Conservation (phyloP, 2,797 vertebrate genomes). For the Myoxocephalus aenaeus region DNA sequence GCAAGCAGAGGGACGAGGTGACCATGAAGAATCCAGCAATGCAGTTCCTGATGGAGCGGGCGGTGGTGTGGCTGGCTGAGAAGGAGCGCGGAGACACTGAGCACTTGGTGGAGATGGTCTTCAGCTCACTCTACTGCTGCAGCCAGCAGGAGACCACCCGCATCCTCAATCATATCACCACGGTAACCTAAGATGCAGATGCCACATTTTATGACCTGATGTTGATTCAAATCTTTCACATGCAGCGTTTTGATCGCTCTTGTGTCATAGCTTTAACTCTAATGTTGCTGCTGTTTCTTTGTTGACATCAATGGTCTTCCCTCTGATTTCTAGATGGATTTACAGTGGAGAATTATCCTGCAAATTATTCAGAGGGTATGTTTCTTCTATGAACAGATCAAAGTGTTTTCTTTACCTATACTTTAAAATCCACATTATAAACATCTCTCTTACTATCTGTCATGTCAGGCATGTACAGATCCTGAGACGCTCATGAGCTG, state of each 20-base stretch:
- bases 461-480: slow-evolving; percentile 88
- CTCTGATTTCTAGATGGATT: slow-evolving; percentile 85
- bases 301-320: not conserved
- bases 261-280: not conserved
- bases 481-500: slow-evolving; percentile 83
- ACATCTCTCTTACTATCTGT: slow-evolving; percentile 12
- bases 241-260: not conserved
- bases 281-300: not conserved
- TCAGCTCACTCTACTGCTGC: slow-evolving; percentile 92
- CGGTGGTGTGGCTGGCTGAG: slow-evolving; percentile 90
- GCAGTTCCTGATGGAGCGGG: slow-evolving; percentile 88
- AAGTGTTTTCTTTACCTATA: not conserved
- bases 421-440: not conserved
- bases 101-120: slow-evolving; percentile 94
- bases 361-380: slow-evolving; percentile 94
- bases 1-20: slow-evolving; percentile 30
- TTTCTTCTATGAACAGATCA: not conserved
- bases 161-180: slow-evolving; percentile 89
- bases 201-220: not conserved
- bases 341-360: slow-evolving; percentile 89
- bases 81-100: slow-evolving; percentile 81
- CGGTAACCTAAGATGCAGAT: slow-evolving; percentile 58
- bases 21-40: slow-evolving; percentile 84
- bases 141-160: slow-evolving; percentile 84
- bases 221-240: not conserved